A percentile compares a stretch with the other conserved stretches of the same genome.
phyloP scores from a whole-genome alignment of 2,888 invertebrate species.

The Tetanocera ferruginea region DNA sequence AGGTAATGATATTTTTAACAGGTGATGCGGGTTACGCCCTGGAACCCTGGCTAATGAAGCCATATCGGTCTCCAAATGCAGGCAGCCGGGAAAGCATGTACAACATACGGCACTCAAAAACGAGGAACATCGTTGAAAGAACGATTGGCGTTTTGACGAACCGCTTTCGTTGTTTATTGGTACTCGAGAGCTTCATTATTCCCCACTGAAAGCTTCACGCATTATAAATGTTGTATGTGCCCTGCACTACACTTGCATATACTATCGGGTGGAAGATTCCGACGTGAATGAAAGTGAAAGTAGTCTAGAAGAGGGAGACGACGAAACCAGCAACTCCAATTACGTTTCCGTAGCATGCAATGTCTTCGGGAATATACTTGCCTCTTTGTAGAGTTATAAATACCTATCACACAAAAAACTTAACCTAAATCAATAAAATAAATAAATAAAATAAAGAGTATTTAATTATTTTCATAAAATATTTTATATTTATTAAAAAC shows the following conservation, averaged over 20 bases:
- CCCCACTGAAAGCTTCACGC: conserved; percentile 28
- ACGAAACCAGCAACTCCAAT: too few species aligned
- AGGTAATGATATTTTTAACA: conserved; percentile 11
- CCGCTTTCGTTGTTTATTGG: conserved; percentile 36
- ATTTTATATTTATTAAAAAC: too few species aligned
- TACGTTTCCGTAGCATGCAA: too few species aligned
- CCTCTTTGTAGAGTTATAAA: too few species aligned
- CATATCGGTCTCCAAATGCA: conserved; percentile 16
- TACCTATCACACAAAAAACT: too few species aligned
- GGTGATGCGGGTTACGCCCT: conserved; percentile 42
- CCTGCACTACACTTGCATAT: conserved; percentile 36
- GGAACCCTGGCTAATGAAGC: conserved; percentile 39
- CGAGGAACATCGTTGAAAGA: conserved; percentile 36
- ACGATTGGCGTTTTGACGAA: conserved; percentile 31
- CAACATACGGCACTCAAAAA: conserved; percentile 28
- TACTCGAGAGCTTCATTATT: conserved; percentile 35
- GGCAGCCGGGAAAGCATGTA: conserved; percentile 12
- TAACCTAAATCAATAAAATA: too few species aligned
- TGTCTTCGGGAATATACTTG: too few species aligned
- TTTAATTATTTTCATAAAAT: too few species aligned
- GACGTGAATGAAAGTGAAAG: too few species aligned
- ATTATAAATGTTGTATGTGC: conserved; percentile 37
- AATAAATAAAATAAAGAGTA: too few species aligned
- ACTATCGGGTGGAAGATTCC: not conserved
- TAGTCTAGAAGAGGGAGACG: too few species aligned